These are phyloP conservation scores for Sebastes schlegelii DNA, from an alignment of 2,113 vertebrate species.

Conservation along the genomic window DNA sequence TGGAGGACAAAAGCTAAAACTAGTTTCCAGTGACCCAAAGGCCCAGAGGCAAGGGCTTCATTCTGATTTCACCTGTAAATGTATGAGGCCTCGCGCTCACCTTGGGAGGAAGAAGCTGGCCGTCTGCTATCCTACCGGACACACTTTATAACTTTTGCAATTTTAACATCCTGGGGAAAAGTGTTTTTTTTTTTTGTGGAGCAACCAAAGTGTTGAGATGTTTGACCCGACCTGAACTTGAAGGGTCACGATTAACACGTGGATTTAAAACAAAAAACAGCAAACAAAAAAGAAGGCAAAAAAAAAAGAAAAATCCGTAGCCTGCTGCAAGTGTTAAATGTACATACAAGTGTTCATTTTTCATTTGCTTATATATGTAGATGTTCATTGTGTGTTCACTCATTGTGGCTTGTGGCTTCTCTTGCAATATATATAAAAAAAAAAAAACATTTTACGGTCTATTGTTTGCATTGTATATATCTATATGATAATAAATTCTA, in stretches of 20 bases:
- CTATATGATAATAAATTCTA: conserved; percentile 74
- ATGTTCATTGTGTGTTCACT: conserved; percentile 75
- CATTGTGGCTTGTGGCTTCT: conserved; percentile 81
- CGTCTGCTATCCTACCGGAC: conserved; percentile 29
- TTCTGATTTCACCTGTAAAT: conserved; percentile 64
- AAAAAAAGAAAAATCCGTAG: conserved; percentile 39
- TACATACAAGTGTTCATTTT: conserved; percentile 71
- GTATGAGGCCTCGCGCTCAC: conserved; percentile 38
- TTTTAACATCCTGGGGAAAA: conserved; percentile 40
- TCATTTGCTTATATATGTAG: conserved; percentile 75
- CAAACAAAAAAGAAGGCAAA: conserved; percentile 15
- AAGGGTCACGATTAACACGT: conserved; percentile 6
- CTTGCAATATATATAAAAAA: conserved; percentile 61
- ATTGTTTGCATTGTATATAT: conserved; percentile 80
- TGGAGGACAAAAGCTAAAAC: conserved; percentile 35
- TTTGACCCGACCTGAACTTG: conserved; percentile 45
- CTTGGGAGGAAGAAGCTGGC: conserved; percentile 38
- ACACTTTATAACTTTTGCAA: conserved; percentile 53
- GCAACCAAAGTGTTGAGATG: conserved; percentile 20
- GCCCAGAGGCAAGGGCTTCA: conserved; percentile 32
- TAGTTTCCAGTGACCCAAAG: conserved; percentile 40
- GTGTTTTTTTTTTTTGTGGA: neutral
- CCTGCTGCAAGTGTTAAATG: conserved; percentile 72
- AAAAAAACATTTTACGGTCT: conserved; percentile 58
- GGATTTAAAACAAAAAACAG: conserved; percentile 35